Evolutionary conservation across 2,797 vertebrate genomes (phyloP).

Genomic region (Craterocephalus amniculus): DNA sequence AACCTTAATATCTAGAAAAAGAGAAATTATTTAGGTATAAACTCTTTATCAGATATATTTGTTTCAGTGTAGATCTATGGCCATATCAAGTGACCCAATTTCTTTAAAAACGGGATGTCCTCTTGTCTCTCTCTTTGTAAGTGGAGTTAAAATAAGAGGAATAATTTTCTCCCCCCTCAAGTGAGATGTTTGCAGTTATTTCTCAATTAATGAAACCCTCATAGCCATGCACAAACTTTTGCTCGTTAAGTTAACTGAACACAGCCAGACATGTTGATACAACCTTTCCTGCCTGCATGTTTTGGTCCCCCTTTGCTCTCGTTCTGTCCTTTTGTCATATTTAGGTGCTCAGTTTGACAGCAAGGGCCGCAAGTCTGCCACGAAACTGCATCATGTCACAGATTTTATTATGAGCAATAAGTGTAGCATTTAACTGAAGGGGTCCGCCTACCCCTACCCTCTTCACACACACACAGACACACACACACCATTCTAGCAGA

Average conservation of each 20-base stretch:
- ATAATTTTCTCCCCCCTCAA: slow-evolving; percentile 62
- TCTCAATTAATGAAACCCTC: slow-evolving; percentile 74
- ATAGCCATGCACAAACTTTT: slow-evolving; percentile 89
- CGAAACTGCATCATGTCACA: slow-evolving; percentile 81
- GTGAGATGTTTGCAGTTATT: slow-evolving; percentile 75
- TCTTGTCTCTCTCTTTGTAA: slow-evolving; percentile 54
- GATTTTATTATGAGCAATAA: slow-evolving; percentile 89
- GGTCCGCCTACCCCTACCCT: too few relatives aligned
- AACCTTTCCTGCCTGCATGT: slow-evolving; percentile 50
- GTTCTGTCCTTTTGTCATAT: slow-evolving; percentile 72
- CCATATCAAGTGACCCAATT: slow-evolving; percentile 78
- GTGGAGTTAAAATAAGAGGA: slow-evolving; percentile 49
- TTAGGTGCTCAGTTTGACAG: slow-evolving; percentile 76
- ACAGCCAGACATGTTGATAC: slow-evolving; percentile 85
- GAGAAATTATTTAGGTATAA: slow-evolving; percentile 66
- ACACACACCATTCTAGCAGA: too few relatives aligned
- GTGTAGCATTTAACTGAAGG: slow-evolving; percentile 88
- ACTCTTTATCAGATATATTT: slow-evolving; percentile 69
- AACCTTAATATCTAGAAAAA: slow-evolving; percentile 81
- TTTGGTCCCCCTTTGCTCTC: slow-evolving; percentile 69
- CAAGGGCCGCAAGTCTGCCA: slow-evolving; percentile 81
- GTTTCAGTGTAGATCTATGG: slow-evolving; percentile 71
- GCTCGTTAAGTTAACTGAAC: slow-evolving; percentile 57
- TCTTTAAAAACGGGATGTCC: slow-evolving; percentile 48
- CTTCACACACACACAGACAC: neutral